Conservation (phyloP, 2,888 invertebrate genomes). For the Thera britannica region DNA sequence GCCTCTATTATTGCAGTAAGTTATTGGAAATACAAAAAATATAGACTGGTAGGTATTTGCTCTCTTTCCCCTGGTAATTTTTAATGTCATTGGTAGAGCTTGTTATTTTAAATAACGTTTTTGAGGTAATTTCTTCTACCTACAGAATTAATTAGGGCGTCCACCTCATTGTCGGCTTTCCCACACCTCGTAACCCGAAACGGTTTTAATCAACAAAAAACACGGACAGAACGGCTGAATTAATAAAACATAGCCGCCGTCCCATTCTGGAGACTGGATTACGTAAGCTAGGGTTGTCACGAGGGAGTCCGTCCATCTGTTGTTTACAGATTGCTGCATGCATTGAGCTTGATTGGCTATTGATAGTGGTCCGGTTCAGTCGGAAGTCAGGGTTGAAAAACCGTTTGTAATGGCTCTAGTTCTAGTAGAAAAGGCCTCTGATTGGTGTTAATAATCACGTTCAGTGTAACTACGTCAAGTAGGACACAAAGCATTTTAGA, state of each 20-base stretch:
- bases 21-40: not conserved
- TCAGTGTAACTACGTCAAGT: no score
- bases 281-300: constrained; percentile 7
- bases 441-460: no score
- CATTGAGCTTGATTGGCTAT: constrained; percentile 7
- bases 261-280: constrained; percentile 13
- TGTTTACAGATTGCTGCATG: constrained; percentile 7
- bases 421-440: no score
- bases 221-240: constrained; percentile 25
- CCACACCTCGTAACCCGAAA: constrained; percentile 26
- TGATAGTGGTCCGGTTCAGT: not conserved
- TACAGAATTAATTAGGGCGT: constrained; percentile 2
- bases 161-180: constrained; percentile 5
- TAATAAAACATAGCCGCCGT: constrained; percentile 20
- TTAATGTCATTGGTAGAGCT: no score
- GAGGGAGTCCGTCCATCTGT: constrained; percentile 8
- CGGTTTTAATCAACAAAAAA: constrained; percentile 37
- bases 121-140: not conserved
- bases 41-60: no score
- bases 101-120: not conserved
- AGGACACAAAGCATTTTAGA: no score
- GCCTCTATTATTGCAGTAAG: not conserved
- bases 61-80: no score
- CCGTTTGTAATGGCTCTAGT: no score
- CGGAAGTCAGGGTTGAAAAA: not conserved